These are phyloP conservation scores for Ferrisia virgata DNA, from an alignment of 2,888 invertebrate species.

Conservation along the genomic window DNA sequence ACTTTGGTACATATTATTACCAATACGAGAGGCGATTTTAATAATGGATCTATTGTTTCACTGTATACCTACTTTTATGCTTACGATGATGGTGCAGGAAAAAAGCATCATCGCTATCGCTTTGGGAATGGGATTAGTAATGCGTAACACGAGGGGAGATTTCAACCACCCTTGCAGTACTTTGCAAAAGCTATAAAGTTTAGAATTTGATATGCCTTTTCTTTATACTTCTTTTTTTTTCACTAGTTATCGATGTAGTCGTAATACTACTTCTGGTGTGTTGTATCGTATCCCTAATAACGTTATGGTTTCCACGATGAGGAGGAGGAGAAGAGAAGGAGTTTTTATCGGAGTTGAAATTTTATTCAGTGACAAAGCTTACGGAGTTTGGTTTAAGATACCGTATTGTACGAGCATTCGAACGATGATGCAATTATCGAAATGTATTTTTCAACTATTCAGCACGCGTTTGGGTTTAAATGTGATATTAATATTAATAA, in stretches of 20 bases:
- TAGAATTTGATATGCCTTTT: background rate
- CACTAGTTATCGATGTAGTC: background rate
- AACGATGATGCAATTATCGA: background rate
- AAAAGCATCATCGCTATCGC: background rate
- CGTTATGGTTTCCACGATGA: too few species aligned
- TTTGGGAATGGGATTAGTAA: background rate
- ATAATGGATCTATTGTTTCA: background rate
- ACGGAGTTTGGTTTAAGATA: too few species aligned
- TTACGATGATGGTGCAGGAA: background rate
- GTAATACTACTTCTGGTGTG: too few species aligned
- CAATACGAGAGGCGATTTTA: background rate
- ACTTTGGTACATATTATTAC: background rate
- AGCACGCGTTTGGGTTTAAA: background rate
- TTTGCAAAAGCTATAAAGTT: background rate
- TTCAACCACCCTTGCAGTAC: background rate
- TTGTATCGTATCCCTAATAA: too few species aligned
- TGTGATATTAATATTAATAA: conserved; percentile 10
- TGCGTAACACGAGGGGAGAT: background rate
- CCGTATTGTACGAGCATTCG: too few species aligned
- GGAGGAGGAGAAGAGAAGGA: background rate
- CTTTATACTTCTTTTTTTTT: background rate
- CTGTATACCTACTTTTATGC: background rate
- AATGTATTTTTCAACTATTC: background rate
- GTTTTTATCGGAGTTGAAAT: background rate
- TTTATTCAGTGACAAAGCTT: background rate